Evolutionary conservation across 2,888 invertebrate genomes (phyloP).

Genomic region (Phyllotreta striolata): DNA sequence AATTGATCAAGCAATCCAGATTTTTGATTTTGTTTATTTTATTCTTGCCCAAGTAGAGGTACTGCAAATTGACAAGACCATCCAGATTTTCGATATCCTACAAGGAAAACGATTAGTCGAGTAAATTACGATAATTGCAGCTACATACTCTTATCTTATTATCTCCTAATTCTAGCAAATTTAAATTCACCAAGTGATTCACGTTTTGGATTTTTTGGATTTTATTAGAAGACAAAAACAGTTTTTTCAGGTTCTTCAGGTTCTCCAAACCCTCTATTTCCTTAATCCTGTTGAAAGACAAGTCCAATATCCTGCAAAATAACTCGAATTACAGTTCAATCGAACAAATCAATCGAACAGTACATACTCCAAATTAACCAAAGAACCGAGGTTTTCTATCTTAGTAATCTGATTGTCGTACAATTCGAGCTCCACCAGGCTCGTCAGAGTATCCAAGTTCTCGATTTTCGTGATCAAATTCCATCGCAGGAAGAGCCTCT

Average conservation of each 20-base stretch:
- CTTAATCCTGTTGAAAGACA: constrained; percentile 94
- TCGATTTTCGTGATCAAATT: constrained; percentile 96
- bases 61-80: constrained; percentile 75
- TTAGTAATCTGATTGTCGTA: constrained; percentile 96
- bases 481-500: constrained; percentile 89
- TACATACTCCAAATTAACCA: constrained; percentile 88
- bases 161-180: constrained; percentile 91
- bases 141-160: constrained; percentile 83
- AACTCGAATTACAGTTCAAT: neutral
- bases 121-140: neutral
- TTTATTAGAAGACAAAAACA: constrained; percentile 91
- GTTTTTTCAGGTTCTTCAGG: constrained; percentile 77
- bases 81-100: constrained; percentile 89
- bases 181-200: constrained; percentile 78
- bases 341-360: neutral
- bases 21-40: constrained; percentile 90
- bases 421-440: constrained; percentile 87
- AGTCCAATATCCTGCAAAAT: constrained; percentile 79
- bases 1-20: constrained; percentile 73
- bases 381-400: constrained; percentile 87
- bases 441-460: constrained; percentile 78
- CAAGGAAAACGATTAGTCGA: constrained; percentile 43
- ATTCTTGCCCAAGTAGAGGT: constrained; percentile 92
- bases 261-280: constrained; percentile 84
- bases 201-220: constrained; percentile 88